Base-by-base conservation (phyloP, 2,888 invertebrate species). In the Limnephilus auricula region DNA sequence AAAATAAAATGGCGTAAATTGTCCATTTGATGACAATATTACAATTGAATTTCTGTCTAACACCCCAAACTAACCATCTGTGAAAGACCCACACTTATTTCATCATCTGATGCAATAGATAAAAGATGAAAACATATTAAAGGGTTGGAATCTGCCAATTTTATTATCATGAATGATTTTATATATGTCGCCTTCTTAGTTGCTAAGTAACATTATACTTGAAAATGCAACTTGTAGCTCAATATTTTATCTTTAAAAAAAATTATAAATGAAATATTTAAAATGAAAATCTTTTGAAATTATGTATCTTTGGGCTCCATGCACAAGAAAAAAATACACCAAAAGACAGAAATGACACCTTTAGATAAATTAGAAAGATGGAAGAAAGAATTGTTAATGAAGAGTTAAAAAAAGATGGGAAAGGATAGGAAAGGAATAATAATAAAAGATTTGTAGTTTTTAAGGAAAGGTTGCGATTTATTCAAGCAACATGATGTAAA, bases 401-500 rank as follows among this genome's bases (percentile, higher is more conserved):
- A 65, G 65, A 65, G 25, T 65, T 65, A 9, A 18, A 65, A 18
- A 65, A 32, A 32, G 89, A 89, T 78, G 32, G 89, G 31, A 89
- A 32, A 37, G 89, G 89, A 89, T 15, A 79, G 79, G 89, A 79
- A 88, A 79, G 79, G 32, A 88, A 89, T 25, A 89, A 78, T 89
- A 79, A 89, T 40, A 89, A 37, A 89, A 89, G 79, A 79, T 86
- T 50, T 78, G 89, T 31, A 32, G 25, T 89, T 31, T 89, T 79
- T 50, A 45, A 86, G 86, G 86, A 86, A 86, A 86, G 86, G 78
- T 86, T 86, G 86, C 50, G 65, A 45, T 86, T 86, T 86, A 86
- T 86, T 86, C 65, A 86, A 50, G 31, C 31, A 50, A 50, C 65
- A 50, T 15, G 32, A 80, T 31, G 15, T 15, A 82, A 9, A 34